phyloP scores from a whole-genome alignment of 2,113 vertebrate species.

The Dascyllus trimaculatus region DNA sequence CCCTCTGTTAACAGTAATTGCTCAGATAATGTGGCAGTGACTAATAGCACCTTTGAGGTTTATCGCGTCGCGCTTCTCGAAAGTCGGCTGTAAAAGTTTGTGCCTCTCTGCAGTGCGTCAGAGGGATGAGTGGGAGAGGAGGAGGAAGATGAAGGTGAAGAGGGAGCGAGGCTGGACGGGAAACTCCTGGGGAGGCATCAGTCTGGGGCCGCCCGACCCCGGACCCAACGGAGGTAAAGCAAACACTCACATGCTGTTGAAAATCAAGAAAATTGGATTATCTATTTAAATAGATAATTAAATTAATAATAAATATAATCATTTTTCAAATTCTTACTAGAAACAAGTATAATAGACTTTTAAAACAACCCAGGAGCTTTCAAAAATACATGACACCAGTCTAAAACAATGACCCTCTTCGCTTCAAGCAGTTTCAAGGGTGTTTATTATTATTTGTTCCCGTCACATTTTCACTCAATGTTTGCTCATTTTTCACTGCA shows the following conservation, averaged over 20 bases:
- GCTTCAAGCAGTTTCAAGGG: no score
- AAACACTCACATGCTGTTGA: background rate
- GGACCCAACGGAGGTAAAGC: slow-evolving; percentile 93
- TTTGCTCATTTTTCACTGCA: no score
- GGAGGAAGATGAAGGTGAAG: slow-evolving; percentile 88
- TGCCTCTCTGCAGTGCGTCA: slow-evolving; percentile 74
- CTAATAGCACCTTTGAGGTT: slow-evolving; percentile 18
- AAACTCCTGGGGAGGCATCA: slow-evolving; percentile 90
- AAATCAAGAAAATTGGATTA: background rate
- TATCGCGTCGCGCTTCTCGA: background rate
- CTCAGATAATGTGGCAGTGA: slow-evolving; percentile 28
- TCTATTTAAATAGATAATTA: no score
- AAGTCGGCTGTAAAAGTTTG: background rate
- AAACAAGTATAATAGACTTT: background rate
- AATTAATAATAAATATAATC: no score
- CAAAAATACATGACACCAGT: background rate
- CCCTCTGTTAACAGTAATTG: slow-evolving; percentile 36
- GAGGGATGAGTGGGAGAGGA: slow-evolving; percentile 90
- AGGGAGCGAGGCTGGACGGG: slow-evolving; percentile 95
- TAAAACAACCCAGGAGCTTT: no score
- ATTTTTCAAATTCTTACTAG: background rate
- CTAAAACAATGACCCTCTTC: no score
- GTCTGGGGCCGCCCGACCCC: slow-evolving; percentile 91
- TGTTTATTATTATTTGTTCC: no score
- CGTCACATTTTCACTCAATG: no score